A percentile compares a stretch with the other conserved stretches of the same genome.
These are phyloP conservation scores for Acanthisitta chloris DNA, from an alignment of 2,113 vertebrate species.

Conservation along the genomic window DNA sequence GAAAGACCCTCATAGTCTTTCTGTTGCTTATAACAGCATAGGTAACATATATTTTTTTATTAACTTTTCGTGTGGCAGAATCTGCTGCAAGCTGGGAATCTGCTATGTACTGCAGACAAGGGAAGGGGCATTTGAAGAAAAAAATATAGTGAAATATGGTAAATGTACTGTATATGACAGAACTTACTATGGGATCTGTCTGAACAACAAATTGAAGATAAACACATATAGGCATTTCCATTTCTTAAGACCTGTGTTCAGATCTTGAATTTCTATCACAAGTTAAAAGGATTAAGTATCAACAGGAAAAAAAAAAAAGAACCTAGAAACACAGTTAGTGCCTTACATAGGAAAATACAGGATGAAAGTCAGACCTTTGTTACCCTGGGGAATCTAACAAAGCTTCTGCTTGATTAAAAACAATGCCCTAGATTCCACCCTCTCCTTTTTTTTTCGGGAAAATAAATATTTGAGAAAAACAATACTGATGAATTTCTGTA, in stretches of 20 bases:
- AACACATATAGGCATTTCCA: background rate
- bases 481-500: background rate
- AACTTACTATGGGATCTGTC: background rate
- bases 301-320: background rate
- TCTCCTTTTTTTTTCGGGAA: background rate
- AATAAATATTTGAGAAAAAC: background rate
- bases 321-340: background rate
- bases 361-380: background rate
- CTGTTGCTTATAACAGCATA: background rate
- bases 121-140: background rate
- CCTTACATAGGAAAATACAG: background rate
- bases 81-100: background rate
- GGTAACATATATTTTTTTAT: constrained; percentile 34
- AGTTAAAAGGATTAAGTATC: background rate
- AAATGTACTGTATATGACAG: background rate
- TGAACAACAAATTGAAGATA: background rate
- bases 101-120: background rate
- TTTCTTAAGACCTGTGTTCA: background rate
- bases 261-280: background rate
- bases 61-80: constrained; percentile 20
- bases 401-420: background rate
- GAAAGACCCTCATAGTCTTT: background rate
- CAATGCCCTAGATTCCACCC: background rate
- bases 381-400: background rate
- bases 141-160: background rate